Percentiles rank a stretch among this genome's conserved stretches.
phyloP scores from a whole-genome alignment of 2,888 invertebrate genomes.

The Heliothis peltigera region DNA sequence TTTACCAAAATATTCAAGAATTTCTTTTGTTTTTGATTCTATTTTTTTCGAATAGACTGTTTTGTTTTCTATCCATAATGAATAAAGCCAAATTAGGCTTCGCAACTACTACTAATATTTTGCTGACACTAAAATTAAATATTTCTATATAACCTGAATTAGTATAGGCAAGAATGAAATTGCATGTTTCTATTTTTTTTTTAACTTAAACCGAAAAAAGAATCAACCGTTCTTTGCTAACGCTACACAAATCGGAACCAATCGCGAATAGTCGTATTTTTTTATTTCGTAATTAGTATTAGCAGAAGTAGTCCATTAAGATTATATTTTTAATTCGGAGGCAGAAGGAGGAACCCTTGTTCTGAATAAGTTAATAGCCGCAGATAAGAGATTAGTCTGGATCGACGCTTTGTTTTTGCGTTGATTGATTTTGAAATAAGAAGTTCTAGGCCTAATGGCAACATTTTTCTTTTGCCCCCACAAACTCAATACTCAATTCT shows the following conservation, averaged over 20 bases:
- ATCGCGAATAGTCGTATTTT: constrained; percentile 73
- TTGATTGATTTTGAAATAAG: constrained; percentile 35
- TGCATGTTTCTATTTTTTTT: no score
- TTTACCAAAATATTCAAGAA: no score
- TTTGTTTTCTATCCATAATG: no score
- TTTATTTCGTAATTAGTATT: constrained; percentile 84
- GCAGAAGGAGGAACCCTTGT: background rate
- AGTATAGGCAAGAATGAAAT: no score
- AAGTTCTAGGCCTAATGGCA: background rate
- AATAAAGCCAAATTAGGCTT: no score
- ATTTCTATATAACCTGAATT: no score
- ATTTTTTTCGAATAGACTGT: no score
- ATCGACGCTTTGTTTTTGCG: constrained; percentile 17
- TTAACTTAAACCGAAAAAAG: background rate
- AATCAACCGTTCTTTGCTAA: constrained; percentile 36
- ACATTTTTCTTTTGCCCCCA: no score
- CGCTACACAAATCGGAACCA: constrained; percentile 72
- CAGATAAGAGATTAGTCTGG: constrained; percentile 20
- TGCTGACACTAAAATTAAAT: no score
- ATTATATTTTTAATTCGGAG: constrained; percentile 71
- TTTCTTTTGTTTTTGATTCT: no score
- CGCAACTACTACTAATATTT: no score
- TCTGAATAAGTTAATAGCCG: constrained; percentile 34
- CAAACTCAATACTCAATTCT: no score
- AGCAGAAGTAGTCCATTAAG: constrained; percentile 83